These are phyloP conservation scores for Ptilonorhynchus violaceus DNA, from an alignment of 2,113 vertebrate species.

Conservation along the genomic window DNA sequence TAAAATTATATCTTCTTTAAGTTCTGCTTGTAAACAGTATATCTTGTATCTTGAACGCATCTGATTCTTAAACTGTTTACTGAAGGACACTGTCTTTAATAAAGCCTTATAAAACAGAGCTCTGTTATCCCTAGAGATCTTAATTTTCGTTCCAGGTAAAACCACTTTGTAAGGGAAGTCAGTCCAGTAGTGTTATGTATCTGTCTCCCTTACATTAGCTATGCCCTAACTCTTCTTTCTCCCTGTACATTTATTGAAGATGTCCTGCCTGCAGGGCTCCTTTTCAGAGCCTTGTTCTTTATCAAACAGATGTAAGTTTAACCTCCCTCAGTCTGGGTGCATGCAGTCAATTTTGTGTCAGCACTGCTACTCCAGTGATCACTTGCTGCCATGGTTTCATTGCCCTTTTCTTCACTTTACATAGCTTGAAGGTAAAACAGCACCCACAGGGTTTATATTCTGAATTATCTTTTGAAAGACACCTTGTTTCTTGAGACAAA, in stretches of 20 bases:
- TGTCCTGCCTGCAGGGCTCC: background rate
- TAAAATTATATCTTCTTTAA: background rate
- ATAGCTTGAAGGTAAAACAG: background rate
- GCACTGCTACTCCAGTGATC: background rate
- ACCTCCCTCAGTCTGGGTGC: background rate
- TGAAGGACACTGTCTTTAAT: background rate
- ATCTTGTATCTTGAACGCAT: background rate
- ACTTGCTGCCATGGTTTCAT: background rate
- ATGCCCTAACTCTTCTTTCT: background rate
- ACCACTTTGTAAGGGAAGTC: background rate
- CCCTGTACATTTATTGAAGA: background rate
- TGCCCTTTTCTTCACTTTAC: background rate
- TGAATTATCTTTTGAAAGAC: background rate
- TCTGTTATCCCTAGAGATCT: background rate
- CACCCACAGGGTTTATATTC: background rate
- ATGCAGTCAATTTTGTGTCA: background rate
- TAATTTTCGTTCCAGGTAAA: background rate
- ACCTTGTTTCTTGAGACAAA: background rate
- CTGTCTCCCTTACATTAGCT: background rate
- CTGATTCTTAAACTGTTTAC: background rate
- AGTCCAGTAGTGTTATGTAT: background rate
- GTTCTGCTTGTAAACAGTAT: background rate
- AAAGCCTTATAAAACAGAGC: background rate
- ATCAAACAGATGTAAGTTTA: background rate
- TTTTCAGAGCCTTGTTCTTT: background rate